Conservation (phyloP, 1,140 invertebrate genomes). For the Pantala flavescens region DNA sequence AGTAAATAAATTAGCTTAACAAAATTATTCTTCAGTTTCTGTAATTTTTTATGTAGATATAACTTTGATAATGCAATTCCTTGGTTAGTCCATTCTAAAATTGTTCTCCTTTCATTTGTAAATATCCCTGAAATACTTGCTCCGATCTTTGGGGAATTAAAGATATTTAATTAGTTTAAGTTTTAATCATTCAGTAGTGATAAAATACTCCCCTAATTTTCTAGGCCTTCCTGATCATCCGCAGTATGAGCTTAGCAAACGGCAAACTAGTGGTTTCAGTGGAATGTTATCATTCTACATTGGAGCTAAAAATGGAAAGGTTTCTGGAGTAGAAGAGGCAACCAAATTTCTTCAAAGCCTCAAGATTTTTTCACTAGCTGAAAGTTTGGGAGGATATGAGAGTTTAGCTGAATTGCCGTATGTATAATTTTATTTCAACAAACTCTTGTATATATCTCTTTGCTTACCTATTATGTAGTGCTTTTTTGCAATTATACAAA, state of each 20-base stretch:
- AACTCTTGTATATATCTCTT: too few relatives aligned
- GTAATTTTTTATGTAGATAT: too few relatives aligned
- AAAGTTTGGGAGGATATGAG: constrained; percentile 92
- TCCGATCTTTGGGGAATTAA: too few relatives aligned
- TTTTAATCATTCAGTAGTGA: neutral
- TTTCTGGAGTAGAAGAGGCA: constrained; percentile 66
- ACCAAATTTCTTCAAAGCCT: constrained; percentile 64
- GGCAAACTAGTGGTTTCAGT: constrained; percentile 80
- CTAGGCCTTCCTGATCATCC: constrained; percentile 81
- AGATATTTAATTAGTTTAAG: too few relatives aligned
- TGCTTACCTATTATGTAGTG: too few relatives aligned
- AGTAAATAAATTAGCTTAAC: too few relatives aligned
- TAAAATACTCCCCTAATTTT: constrained; percentile 22
- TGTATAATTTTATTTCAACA: constrained; percentile 34
- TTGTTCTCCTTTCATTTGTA: too few relatives aligned
- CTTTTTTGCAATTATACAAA: too few relatives aligned
- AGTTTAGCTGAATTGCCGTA: constrained; percentile 79
- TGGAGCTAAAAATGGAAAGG: constrained; percentile 25
- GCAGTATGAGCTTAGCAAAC: constrained; percentile 71
- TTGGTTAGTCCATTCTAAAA: too few relatives aligned
- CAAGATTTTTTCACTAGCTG: constrained; percentile 81
- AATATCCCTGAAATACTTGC: too few relatives aligned
- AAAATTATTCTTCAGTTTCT: too few relatives aligned
- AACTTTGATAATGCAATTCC: too few relatives aligned
- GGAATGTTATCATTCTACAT: constrained; percentile 89